Percentiles rank a stretch among this genome's conserved stretches.
Evolutionary conservation across 2,113 vertebrate species (phyloP).

Genomic region (Megaptera novaeangliae): DNA sequence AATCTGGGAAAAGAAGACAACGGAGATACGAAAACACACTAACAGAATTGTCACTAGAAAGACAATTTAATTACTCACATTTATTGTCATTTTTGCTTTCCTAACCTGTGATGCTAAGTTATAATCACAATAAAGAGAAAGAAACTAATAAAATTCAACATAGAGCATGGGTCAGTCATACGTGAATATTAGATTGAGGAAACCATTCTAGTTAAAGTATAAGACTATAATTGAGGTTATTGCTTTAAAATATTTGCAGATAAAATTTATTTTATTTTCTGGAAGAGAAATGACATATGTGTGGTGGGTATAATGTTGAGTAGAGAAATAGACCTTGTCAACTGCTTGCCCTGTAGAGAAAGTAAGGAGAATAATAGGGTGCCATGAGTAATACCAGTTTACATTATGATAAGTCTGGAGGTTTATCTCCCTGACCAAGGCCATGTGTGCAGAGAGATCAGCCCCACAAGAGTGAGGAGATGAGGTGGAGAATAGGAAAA

Average conservation of each 20-base stretch:
- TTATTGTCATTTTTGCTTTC: not conserved
- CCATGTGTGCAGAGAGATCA: not conserved
- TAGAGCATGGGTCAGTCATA: not conserved
- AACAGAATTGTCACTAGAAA: not conserved
- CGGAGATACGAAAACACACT: not conserved
- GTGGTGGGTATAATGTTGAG: not conserved
- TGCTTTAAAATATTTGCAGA: slow-evolving; percentile 4
- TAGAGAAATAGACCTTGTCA: not conserved
- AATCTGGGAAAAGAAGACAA: not conserved
- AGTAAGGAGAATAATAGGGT: not conserved
- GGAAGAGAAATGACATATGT: not conserved
- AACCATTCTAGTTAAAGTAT: not conserved
- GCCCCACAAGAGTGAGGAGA: not conserved
- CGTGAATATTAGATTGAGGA: not conserved
- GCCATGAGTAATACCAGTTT: not conserved
- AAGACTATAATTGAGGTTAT: not conserved
- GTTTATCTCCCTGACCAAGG: not conserved
- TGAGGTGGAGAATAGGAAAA: not conserved
- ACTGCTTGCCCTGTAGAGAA: not conserved
- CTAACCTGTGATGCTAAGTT: not conserved
- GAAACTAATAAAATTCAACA: not conserved
- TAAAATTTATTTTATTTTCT: not conserved
- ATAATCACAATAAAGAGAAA: not conserved
- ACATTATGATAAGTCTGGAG: not conserved
- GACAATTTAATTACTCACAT: not conserved